Percentiles rank a stretch among this genome's conserved stretches.
phyloP scores from a whole-genome alignment of 2,888 invertebrate species.

The Bellardia bayeri region DNA sequence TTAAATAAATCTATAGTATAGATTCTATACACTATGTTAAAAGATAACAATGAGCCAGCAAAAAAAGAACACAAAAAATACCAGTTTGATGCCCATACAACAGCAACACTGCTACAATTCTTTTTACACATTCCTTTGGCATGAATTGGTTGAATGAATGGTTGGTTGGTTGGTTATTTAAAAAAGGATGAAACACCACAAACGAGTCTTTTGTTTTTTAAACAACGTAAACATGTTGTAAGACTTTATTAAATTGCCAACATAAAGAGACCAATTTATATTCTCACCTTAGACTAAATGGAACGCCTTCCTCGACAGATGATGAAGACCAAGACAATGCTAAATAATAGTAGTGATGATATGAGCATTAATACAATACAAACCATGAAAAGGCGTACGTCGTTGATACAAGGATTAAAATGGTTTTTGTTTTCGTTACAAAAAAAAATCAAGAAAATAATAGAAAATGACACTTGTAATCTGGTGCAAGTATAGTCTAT shows the following conservation, averaged over 20 bases:
- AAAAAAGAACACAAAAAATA: not conserved
- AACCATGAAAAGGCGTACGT: slow-evolving; percentile 57
- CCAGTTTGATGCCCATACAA: slow-evolving; percentile 21
- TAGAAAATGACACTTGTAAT: slow-evolving; percentile 66
- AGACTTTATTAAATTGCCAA: slow-evolving; percentile 62
- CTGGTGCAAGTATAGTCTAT: slow-evolving; percentile 45
- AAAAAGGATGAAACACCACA: slow-evolving; percentile 4
- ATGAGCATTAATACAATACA: slow-evolving; percentile 17
- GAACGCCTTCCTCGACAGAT: slow-evolving; percentile 70
- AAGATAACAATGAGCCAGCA: slow-evolving; percentile 27
- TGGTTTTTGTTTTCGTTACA: slow-evolving; percentile 29
- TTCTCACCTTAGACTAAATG: slow-evolving; percentile 75
- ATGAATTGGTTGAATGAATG: too few relatives aligned
- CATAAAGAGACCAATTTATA: slow-evolving; percentile 75
- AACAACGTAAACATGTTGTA: slow-evolving; percentile 34
- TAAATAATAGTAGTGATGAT: slow-evolving; percentile 8
- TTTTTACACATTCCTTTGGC: slow-evolving; percentile 19
- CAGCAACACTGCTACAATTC: not conserved
- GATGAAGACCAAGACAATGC: slow-evolving; percentile 35
- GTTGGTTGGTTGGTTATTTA: not conserved
- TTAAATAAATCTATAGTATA: not conserved
- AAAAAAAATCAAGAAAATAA: slow-evolving; percentile 9
- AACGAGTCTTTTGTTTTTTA: slow-evolving; percentile 19
- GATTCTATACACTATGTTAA: not conserved
- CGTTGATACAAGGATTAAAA: slow-evolving; percentile 37